Evolutionary conservation across 2,797 vertebrate species (phyloP), one percentile per base, ranked within the genome.

Genomic region (Mormyrus proboscirostris): DNA sequence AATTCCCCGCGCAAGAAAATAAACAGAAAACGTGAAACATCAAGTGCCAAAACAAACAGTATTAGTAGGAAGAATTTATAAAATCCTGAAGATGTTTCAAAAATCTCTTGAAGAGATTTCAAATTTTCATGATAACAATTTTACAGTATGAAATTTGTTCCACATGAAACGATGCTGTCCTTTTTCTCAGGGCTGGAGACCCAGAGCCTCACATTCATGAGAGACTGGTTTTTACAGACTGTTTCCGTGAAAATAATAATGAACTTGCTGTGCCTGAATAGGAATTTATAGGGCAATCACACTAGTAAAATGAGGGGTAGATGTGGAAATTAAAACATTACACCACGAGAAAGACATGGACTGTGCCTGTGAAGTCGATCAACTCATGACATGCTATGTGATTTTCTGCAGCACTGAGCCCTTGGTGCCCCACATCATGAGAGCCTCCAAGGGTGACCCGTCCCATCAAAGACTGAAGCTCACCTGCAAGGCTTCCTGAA

Each of bases 401-500:
- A 38, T 41, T 41, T 76, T 6, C 73, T 41, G 38, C 16, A n/a
- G 73, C 33, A 19, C 73, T 47, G 19, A 2, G 41, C 19, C 73
- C 73, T 47, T 47, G 41, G 38, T 3, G 2, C 19, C 73, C 73
- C 19, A 44, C 12, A 47, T 79, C 73, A 7, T 0, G 16, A 47
- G 16, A 44, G 38, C 41, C 16, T 19, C 73, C 14, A n/a, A 41
- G 16, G 38, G 38, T n/a, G 12, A 4, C 82, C 82, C 22, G 22
- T 49, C 47, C 10, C n/a, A 10, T 25, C 7, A 25, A 50, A n/a
- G 9, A n/a, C 82, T 84, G 29, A 82, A 14, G 73, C 92, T 94
- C 90, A 98, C 98, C 97, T 97, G 97, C 87, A 98, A 95, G 0
- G 97, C 97, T 29, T 98, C 97, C 88, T 97, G 94, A 91, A 99